Evolutionary conservation across 1,140 invertebrate genomes (phyloP), one percentile per base, ranked within the genome.

Genomic region (Papilio polyxenes): DNA sequence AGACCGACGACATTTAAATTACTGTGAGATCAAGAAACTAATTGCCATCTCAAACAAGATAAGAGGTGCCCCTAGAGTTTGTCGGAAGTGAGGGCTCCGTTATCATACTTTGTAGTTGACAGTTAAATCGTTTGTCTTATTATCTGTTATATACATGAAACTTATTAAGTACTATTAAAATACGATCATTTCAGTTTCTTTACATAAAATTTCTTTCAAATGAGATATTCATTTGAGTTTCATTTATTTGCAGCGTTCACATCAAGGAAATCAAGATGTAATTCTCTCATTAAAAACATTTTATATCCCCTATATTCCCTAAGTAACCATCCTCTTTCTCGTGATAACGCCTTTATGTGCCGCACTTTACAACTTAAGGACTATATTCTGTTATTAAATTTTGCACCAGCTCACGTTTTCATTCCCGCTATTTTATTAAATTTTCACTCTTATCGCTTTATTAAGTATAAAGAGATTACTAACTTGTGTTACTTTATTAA

Each of bases 1-100:
- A 72, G 31, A 72, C 31, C 13, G 65, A 15, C 31, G 65, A 72
- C 65, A 72, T 72, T 72, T 72, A 40, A 72, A 72, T 72, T 72
- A 72, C 11, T 72, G 11, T 72, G 11, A 72, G 65, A 72, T 37
- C 65, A 31, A 37, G 31, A 37, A 72, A 40, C 62, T 72, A 72
- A 72, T 72, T 72, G 65, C 31, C 37, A 37, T 72, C 31, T 72
- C 65, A 72, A 72, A 72, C 65, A 72, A 72, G 65, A 72, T 72
- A 72, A 72, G 23, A 40, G 62, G 23, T 65, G 23, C 62, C 20
- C 62, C 62, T 72, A 72, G 31, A 72, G 65, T 40, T 72, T 40
- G 31, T 72, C 62, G 20, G 65, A 72, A 72, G 11, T 72, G 31
- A 40, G 65, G 31, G 13, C 31, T 72, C 65, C 13, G 65, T 72